Percentiles rank a stretch among this genome's conserved stretches.
Evolutionary conservation across 2,113 vertebrate species (phyloP).

Genomic region (Leuciscus idus): DNA sequence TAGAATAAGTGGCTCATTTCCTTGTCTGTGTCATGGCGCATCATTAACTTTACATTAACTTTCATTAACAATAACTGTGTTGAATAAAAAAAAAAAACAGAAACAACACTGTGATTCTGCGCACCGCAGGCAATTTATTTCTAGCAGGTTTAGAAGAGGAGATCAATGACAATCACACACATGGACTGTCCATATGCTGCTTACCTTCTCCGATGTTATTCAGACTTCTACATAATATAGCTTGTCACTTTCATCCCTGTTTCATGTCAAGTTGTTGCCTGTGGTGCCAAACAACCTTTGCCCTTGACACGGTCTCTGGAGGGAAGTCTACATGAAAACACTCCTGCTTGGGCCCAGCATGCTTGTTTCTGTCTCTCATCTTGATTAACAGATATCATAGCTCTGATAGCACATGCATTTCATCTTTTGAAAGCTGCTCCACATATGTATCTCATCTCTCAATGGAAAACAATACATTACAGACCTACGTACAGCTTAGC

Average conservation of each 20-base stretch:
- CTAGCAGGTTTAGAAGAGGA: neutral
- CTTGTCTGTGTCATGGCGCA: no score
- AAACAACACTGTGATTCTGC: neutral
- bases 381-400: conserved; percentile 9
- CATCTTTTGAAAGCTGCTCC: conserved; percentile 1
- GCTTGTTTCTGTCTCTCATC: conserved; percentile 22
- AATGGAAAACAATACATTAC: conserved; percentile 27
- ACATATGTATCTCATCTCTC: conserved; percentile 54
- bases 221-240: neutral
- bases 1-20: no score
- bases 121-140: neutral
- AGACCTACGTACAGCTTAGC: conserved; percentile 2
- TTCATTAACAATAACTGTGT: neutral
- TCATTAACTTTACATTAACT: no score
- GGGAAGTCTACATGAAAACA: conserved; percentile 3
- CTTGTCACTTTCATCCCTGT: conserved; percentile 5
- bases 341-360: neutral
- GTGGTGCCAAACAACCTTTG: conserved; percentile 17
- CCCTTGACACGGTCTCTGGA: neutral
- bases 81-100: neutral
- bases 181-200: neutral
- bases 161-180: neutral
- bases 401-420: conserved; percentile 30
- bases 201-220: neutral
- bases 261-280: conserved; percentile 14